Conservation (phyloP, 2,797 vertebrate genomes). For the Sparus aurata region DNA sequence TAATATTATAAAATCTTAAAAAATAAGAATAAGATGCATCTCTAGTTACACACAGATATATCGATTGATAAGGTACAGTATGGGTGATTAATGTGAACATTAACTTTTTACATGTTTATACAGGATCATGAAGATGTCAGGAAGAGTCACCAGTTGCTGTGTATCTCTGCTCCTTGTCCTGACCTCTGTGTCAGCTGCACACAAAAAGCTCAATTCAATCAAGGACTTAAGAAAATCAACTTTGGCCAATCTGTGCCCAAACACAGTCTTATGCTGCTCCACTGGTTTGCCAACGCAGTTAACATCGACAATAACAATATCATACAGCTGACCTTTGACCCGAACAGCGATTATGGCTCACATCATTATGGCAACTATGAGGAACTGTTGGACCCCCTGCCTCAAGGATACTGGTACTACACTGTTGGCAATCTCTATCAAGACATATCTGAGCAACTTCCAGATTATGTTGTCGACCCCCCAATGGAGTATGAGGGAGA, state of each 20-base stretch:
- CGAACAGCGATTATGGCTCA: constrained; percentile 60
- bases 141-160: constrained; percentile 19
- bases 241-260: constrained; percentile 57
- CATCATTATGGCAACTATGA: constrained; percentile 77
- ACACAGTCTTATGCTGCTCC: constrained; percentile 69
- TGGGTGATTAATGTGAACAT: too few relatives aligned
- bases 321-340: constrained; percentile 63
- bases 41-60: too few relatives aligned
- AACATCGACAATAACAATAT: constrained; percentile 40
- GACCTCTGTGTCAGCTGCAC: constrained; percentile 41
- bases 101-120: constrained; percentile 7
- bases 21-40: too few relatives aligned
- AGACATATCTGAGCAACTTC: constrained; percentile 28
- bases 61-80: not conserved
- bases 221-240: constrained; percentile 50
- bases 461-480: constrained; percentile 49
- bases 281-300: constrained; percentile 75
- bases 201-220: constrained; percentile 49
- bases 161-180: constrained; percentile 45
- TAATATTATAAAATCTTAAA: too few relatives aligned
- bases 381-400: constrained; percentile 45
- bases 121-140: constrained; percentile 54
- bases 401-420: constrained; percentile 56
- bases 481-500: not conserved
- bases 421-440: constrained; percentile 70